Evolutionary conservation across 2,113 vertebrate species (phyloP).

Genomic region (Leucosticte australis): DNA sequence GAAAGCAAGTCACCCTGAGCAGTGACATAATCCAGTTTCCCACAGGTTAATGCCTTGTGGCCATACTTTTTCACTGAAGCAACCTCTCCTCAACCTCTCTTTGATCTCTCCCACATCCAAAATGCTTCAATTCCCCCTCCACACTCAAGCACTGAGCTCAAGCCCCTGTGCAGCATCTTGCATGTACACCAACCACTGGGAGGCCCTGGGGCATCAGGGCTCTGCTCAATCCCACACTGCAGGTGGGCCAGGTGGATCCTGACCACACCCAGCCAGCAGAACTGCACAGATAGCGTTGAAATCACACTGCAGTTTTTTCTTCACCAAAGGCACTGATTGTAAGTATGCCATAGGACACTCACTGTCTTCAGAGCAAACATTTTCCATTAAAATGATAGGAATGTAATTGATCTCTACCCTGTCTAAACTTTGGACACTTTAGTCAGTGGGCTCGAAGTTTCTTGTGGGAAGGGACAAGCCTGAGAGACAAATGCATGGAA

Average conservation of each 20-base stretch:
- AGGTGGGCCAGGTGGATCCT: fast-evolving
- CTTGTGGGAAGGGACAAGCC: background rate
- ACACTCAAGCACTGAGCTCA: fast-evolving
- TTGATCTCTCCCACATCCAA: background rate
- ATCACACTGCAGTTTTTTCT: background rate
- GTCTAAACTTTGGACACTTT: background rate
- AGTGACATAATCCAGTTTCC: background rate
- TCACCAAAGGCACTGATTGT: background rate
- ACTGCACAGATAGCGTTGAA: background rate
- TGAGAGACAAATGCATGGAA: background rate
- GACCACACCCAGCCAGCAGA: background rate
- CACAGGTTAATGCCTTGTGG: background rate
- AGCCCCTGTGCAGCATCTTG: background rate
- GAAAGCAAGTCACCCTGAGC: background rate
- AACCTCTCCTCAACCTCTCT: background rate
- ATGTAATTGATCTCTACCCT: background rate
- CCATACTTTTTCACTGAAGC: background rate
- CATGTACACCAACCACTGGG: background rate
- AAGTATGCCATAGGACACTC: background rate
- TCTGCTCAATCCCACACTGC: fast-evolving
- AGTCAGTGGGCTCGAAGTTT: background rate
- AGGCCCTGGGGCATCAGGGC: fast-evolving
- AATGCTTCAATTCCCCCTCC: background rate
- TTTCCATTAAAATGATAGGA: background rate
- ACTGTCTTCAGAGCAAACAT: background rate